Evolutionary conservation across 2,888 invertebrate genomes (phyloP).

Genomic region (Meteorus cinctellus): DNA sequence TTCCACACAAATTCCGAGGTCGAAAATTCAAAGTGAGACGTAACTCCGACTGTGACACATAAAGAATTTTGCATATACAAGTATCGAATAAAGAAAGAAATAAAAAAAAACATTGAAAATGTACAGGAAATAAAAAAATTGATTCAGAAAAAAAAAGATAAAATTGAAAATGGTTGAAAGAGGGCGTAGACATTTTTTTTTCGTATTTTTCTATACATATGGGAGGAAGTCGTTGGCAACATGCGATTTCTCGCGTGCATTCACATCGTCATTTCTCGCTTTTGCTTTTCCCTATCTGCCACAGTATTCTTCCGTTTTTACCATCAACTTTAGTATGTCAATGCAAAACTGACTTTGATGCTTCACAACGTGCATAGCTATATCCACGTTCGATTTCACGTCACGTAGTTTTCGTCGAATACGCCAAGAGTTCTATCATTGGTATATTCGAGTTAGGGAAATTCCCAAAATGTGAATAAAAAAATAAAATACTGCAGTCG

Average conservation of each 20-base stretch:
- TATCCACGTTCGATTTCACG: conserved; percentile 36
- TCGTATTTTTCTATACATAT: conserved; percentile 29
- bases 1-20: neutral
- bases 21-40: neutral
- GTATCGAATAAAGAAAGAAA: neutral
- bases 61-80: neutral
- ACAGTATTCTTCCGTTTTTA: conserved; percentile 15
- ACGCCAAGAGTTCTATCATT: conserved; percentile 24
- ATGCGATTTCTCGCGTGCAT: neutral
- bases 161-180: neutral
- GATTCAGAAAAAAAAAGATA: neutral
- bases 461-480: neutral
- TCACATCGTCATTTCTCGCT: neutral
- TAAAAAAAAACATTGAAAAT: neutral
- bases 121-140: neutral
- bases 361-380: conserved; percentile 13
- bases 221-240: conserved; percentile 16
- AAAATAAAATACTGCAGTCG: neutral
- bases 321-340: conserved; percentile 5
- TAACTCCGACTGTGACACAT: neutral
- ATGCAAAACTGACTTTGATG: conserved; percentile 46
- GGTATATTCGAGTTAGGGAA: conserved; percentile 2
- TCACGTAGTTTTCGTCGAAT: conserved; percentile 36
- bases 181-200: conserved; percentile 23
- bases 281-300: neutral